phyloP scores from a whole-genome alignment of 2,113 vertebrate genomes.

The Strix aluco region DNA sequence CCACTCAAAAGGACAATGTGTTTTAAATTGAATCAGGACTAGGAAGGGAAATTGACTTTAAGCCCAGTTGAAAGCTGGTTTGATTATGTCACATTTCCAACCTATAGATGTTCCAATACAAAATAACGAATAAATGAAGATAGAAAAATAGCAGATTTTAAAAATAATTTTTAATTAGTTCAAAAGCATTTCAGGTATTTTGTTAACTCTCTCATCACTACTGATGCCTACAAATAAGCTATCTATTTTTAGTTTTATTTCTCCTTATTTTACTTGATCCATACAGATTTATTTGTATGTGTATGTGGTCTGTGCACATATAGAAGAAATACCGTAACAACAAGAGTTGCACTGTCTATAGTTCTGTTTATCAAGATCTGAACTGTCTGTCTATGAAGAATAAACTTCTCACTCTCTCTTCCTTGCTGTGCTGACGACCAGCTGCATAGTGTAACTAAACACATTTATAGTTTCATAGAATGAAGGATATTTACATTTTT shows the following conservation, averaged over 20 bases:
- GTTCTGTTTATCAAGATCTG: neutral
- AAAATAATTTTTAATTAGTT: neutral
- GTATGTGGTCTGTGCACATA: neutral
- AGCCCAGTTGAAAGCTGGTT: neutral
- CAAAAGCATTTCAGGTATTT: neutral
- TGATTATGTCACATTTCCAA: neutral
- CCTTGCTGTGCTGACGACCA: neutral
- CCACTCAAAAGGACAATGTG: neutral
- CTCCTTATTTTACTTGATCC: neutral
- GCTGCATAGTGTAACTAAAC: neutral
- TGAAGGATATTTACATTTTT: slow-evolving; percentile 66
- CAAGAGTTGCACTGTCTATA: neutral
- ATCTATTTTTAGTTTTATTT: neutral
- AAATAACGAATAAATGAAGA: neutral
- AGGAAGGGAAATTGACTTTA: neutral
- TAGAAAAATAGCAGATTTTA: neutral
- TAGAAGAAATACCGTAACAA: neutral
- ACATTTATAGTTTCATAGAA: slow-evolving; percentile 1
- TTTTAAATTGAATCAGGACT: neutral
- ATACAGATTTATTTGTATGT: neutral
- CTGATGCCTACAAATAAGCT: neutral
- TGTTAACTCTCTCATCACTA: neutral
- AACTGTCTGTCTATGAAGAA: neutral
- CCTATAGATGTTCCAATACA: neutral
- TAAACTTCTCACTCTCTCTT: neutral